Conservation (phyloP, 2,888 invertebrate genomes). For the Embidobia sp. region DNA sequence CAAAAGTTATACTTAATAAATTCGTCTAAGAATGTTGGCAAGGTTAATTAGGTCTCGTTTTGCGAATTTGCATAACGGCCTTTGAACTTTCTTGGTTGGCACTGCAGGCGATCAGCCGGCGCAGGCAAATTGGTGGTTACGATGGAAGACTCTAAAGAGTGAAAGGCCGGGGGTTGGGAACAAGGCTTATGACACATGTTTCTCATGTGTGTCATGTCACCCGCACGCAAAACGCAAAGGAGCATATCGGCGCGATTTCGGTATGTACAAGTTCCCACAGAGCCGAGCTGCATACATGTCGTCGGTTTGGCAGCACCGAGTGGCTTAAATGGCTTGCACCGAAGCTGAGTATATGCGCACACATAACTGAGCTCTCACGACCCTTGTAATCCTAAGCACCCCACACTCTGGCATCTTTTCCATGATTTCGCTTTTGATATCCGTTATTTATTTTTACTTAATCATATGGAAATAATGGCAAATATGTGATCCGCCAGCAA, state of each 20-base stretch:
- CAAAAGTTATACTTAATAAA: slow-evolving; percentile 1
- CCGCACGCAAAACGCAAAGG: slow-evolving; percentile 63
- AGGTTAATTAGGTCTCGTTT: slow-evolving; percentile 11
- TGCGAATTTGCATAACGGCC: slow-evolving; percentile 23
- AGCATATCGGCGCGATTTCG: slow-evolving; percentile 72
- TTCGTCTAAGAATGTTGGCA: no score
- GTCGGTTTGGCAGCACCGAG: slow-evolving; percentile 74
- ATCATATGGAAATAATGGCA: slow-evolving; percentile 10
- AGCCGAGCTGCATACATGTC: slow-evolving; percentile 77
- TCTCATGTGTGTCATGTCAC: slow-evolving; percentile 73
- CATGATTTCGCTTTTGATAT: slow-evolving; percentile 14
- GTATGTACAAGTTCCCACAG: slow-evolving; percentile 73
- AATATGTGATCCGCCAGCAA: not conserved
- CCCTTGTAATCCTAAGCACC: slow-evolving; percentile 27
- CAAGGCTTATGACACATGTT: slow-evolving; percentile 74
- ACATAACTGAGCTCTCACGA: slow-evolving; percentile 56
- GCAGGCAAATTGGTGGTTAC: slow-evolving; percentile 40
- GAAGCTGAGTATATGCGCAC: slow-evolving; percentile 42
- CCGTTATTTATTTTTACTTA: slow-evolving; percentile 11
- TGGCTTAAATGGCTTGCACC: slow-evolving; percentile 70
- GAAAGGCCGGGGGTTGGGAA: slow-evolving; percentile 36
- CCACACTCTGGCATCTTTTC: slow-evolving; percentile 34
- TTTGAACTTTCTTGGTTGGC: slow-evolving; percentile 44
- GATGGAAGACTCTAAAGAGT: slow-evolving; percentile 38
- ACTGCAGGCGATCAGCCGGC: slow-evolving; percentile 34